phyloP scores from a whole-genome alignment of 2,888 invertebrate genomes.

The Fissipunctia ypsillon region DNA sequence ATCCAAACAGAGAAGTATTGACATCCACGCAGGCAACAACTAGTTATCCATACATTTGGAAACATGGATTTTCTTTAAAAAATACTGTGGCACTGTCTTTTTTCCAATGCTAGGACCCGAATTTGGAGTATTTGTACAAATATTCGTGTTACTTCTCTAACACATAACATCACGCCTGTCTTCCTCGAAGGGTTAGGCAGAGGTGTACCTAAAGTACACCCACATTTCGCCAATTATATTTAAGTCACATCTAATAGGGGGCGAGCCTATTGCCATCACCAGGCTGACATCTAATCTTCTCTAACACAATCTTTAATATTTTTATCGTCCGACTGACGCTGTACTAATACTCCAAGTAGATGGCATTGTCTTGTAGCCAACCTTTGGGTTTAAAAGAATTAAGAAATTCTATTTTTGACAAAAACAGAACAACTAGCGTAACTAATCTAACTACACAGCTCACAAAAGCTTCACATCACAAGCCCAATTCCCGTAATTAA shows the following conservation, averaged over 20 bases:
- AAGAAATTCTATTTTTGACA: not conserved
- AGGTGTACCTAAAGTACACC: too few species aligned
- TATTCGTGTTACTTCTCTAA: not conserved
- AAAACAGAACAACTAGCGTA: not conserved
- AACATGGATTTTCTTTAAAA: not conserved
- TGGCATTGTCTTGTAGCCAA: not conserved
- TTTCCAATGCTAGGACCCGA: not conserved
- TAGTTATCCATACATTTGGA: not conserved
- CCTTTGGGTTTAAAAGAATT: not conserved
- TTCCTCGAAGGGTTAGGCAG: too few species aligned
- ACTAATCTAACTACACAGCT: not conserved
- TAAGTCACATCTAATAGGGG: too few species aligned
- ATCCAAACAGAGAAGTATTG: too few species aligned
- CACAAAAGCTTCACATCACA: not conserved
- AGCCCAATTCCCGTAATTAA: too few species aligned
- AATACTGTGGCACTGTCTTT: not conserved
- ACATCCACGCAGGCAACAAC: too few species aligned
- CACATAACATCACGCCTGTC: too few species aligned
- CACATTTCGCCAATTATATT: too few species aligned
- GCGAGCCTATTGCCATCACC: too few species aligned
- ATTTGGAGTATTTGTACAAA: not conserved
- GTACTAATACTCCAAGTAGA: not conserved
- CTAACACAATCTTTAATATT: not conserved
- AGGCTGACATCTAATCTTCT: not conserved
- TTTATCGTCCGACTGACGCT: not conserved